phyloP scores from a whole-genome alignment of 35 echinoderm and acorn worm genomes.

The Diadema setosum region DNA sequence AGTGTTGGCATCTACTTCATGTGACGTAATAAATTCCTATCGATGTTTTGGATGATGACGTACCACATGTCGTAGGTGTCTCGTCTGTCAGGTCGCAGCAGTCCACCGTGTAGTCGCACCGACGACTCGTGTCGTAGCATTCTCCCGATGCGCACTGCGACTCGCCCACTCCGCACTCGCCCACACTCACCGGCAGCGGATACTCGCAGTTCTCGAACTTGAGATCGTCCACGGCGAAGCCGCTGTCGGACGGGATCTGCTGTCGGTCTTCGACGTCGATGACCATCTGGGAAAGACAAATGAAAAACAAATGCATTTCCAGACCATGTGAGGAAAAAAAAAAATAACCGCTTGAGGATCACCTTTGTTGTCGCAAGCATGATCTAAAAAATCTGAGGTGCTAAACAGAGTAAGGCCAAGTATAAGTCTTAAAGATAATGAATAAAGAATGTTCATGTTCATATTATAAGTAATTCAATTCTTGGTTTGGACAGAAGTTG shows the following conservation, averaged over 20 bases:
- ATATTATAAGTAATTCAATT: neutral
- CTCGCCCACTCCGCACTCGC: neutral
- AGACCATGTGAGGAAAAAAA: neutral
- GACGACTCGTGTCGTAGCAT: constrained; percentile 23
- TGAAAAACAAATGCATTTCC: neutral
- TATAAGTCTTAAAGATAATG: neutral
- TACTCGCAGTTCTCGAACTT: constrained; percentile 34
- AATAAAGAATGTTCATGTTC: neutral
- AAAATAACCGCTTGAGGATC: too few species aligned
- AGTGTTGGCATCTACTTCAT: too few species aligned
- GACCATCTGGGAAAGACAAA: constrained; percentile 12
- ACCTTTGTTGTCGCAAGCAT: too few species aligned
- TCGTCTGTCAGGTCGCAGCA: constrained; percentile 78
- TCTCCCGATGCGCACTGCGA: constrained; percentile 47
- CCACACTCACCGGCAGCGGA: neutral
- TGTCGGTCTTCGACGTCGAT: constrained; percentile 53
- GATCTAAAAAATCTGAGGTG: neutral
- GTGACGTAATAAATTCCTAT: too few species aligned
- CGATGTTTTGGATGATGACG: too few species aligned
- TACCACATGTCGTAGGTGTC: neutral
- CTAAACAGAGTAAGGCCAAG: neutral
- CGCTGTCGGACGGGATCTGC: constrained; percentile 10
- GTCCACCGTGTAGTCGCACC: constrained; percentile 56
- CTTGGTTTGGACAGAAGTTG: neutral
- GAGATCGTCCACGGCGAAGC: constrained; percentile 70